Base-by-base conservation (phyloP, 2,113 vertebrate species). In the Brienomyrus brachyistius region DNA sequence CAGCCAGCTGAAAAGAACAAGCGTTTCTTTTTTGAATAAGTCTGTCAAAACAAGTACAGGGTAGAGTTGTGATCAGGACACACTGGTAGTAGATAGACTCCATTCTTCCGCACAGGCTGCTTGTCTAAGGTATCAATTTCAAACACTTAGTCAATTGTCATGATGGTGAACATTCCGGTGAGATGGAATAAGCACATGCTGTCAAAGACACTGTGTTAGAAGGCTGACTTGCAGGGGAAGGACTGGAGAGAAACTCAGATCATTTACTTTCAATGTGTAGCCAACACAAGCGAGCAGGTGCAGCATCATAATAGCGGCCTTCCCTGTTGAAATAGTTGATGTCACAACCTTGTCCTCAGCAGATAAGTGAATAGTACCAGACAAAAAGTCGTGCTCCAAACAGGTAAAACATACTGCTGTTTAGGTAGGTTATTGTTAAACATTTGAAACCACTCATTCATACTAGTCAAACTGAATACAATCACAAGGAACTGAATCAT, bases 51-150 rank as follows among this genome's bases (percentile, higher is more conserved):
- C 31, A 87, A 54, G 15, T 54, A 11, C 2, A 35, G 2, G 48
- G 51, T 87, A 35, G 27, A 87, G 21, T 56, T 52, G 48, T 87
- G 50, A 54, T 54, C 27, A 52, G 50, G 19, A 27, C 31, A 56
- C 51, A 54, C 5, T 54, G n/a, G n/a, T 87, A 15, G 48, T 52
- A 19, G 85, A 52, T 23, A 27, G 8, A 17, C 43, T 88, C 93
- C 93, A 92, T 89, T 91, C 86, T 86, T 66, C 54, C 90, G 56
- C 74, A 88, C 88, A 48, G 23, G 56, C 4, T 8, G 43, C 90
- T 92, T 92, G 91, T 93, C 88, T 93, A 91, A 87, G 87, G 87
- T 90, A 89, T 88, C 91, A 90, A 92, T 92, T 92, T 91, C 90
- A 91, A 92, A 90, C 88, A 35, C n/a, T 13, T 84, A 90, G 90